Conservation (phyloP, 1,140 invertebrate genomes). For the Carposina sasakii region DNA sequence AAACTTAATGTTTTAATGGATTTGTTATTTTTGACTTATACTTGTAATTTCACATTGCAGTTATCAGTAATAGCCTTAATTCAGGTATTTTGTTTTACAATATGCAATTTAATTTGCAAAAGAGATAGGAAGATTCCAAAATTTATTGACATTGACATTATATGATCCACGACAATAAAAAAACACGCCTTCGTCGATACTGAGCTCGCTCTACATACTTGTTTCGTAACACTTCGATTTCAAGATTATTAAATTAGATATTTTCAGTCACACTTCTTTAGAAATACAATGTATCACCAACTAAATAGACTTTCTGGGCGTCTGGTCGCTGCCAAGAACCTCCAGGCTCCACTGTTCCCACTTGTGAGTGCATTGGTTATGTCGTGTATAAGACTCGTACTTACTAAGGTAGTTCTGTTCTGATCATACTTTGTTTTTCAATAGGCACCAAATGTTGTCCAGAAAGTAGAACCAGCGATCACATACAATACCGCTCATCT, state of each 20-base stretch:
- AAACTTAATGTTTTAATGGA: no score
- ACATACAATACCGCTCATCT: conserved; percentile 54
- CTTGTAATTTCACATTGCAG: no score
- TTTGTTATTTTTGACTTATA: no score
- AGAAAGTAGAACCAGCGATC: conserved; percentile 58
- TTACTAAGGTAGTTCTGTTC: conserved; percentile 16
- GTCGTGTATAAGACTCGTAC: conserved; percentile 7
- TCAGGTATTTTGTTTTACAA: no score
- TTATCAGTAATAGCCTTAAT: no score
- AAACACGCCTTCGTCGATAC: no score
- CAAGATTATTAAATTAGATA: no score
- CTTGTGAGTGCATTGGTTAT: conserved; percentile 44
- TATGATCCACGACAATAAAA: no score
- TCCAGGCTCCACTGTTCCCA: conserved; percentile 57
- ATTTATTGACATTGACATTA: no score
- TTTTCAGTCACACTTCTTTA: conserved; percentile 18
- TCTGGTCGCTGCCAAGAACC: conserved; percentile 46
- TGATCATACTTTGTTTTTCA: not conserved
- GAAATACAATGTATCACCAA: conserved; percentile 58
- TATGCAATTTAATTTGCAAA: no score
- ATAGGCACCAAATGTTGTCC: conserved; percentile 59
- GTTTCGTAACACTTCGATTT: conserved; percentile 64
- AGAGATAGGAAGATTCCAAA: no score
- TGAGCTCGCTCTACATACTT: conserved; percentile 53
- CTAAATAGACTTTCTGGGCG: conserved; percentile 52